phyloP scores from a whole-genome alignment of 2,797 vertebrate genomes.

The Takifugu ocellatus region DNA sequence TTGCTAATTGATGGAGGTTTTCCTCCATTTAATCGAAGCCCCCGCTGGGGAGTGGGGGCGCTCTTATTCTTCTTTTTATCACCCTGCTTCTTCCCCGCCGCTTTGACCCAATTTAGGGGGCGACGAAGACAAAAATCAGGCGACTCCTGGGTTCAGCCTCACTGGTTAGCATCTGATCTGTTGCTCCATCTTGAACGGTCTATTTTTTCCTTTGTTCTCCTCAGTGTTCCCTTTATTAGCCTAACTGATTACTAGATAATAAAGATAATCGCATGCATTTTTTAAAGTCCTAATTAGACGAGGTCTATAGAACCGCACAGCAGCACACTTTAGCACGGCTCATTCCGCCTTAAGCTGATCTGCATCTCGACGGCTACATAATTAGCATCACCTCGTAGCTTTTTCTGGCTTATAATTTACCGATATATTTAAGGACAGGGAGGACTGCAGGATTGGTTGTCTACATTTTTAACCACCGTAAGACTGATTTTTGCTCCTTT shows the following conservation, averaged over 20 bases:
- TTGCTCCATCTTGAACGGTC: constrained; percentile 10
- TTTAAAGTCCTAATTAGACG: too few species aligned
- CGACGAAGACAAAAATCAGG: constrained; percentile 62
- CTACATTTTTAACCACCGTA: too few species aligned
- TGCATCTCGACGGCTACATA: too few species aligned
- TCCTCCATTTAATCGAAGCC: constrained; percentile 22
- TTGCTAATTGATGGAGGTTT: constrained; percentile 46
- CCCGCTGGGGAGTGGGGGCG: constrained; percentile 12
- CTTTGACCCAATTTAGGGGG: constrained; percentile 60
- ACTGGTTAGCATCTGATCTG: constrained; percentile 28
- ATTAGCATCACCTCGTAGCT: too few species aligned
- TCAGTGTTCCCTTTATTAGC: neutral
- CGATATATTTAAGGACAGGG: too few species aligned
- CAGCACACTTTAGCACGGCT: too few species aligned
- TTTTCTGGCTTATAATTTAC: too few species aligned
- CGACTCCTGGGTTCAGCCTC: constrained; percentile 24
- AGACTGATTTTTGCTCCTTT: too few species aligned
- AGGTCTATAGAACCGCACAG: too few species aligned
- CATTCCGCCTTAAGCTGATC: too few species aligned
- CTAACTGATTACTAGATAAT: constrained; percentile 6
- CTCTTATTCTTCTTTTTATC: constrained; percentile 44
- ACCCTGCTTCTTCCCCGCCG: constrained; percentile 26
- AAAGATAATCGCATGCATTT: neutral
- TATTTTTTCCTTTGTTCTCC: constrained; percentile 35
- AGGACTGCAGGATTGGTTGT: too few species aligned